These are phyloP conservation scores for Celastrina argiolus DNA, from an alignment of 2,888 invertebrate genomes.

Conservation along the genomic window DNA sequence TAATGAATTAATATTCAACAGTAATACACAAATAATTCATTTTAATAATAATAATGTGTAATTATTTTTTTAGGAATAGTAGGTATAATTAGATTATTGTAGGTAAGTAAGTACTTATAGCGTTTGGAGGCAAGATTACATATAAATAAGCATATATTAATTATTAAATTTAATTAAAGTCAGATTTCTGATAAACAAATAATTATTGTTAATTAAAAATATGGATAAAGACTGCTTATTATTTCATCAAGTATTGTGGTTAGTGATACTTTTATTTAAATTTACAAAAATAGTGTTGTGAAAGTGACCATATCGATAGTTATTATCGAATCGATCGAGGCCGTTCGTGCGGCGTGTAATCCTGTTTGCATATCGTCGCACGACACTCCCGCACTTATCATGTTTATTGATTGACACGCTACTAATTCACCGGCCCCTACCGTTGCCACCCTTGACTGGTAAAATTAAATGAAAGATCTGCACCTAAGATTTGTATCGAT, in stretches of 20 bases:
- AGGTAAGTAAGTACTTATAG: neutral
- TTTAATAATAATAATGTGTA: neutral
- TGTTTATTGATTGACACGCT: slow-evolving; percentile 78
- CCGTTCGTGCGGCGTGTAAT: slow-evolving; percentile 58
- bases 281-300: slow-evolving; percentile 21
- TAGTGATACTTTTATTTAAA: slow-evolving; percentile 1
- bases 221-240: slow-evolving; percentile 19
- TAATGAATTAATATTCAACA: neutral
- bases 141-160: neutral
- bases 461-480: slow-evolving; percentile 41
- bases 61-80: neutral
- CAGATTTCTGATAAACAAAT: slow-evolving; percentile 13
- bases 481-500: slow-evolving; percentile 5
- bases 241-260: slow-evolving; percentile 21
- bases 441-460: slow-evolving; percentile 40
- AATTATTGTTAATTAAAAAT: slow-evolving; percentile 12
- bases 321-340: slow-evolving; percentile 34
- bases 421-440: slow-evolving; percentile 62
- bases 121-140: slow-evolving; percentile 1
- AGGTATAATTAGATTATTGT: neutral
- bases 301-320: slow-evolving; percentile 33
- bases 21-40: neutral
- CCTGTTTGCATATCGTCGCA: slow-evolving; percentile 75
- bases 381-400: slow-evolving; percentile 74
- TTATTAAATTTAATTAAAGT: slow-evolving; percentile 11